These are phyloP conservation scores for Globodera rostochiensis DNA, from an alignment of 1,140 invertebrate genomes.

Conservation along the genomic window DNA sequence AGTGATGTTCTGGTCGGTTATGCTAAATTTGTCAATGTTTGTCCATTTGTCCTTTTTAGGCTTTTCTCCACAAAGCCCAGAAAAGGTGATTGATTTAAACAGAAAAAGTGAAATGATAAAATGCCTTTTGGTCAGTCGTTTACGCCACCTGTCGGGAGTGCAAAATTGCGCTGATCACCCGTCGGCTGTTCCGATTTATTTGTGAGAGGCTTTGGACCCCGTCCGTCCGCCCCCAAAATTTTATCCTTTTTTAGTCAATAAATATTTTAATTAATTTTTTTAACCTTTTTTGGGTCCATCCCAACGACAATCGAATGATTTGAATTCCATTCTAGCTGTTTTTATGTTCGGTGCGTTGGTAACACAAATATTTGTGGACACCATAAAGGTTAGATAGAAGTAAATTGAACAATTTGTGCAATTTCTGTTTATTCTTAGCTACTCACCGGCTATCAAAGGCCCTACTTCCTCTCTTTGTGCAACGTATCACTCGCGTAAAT, in stretches of 20 bases:
- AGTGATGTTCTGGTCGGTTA: conserved; percentile 59
- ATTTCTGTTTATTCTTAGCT: conserved; percentile 37
- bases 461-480: conserved; percentile 64
- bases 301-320: not conserved
- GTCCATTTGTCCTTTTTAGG: conserved; percentile 19
- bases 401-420: not conserved
- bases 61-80: conserved; percentile 64
- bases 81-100: conserved; percentile 38
- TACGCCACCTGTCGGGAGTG: conserved; percentile 62
- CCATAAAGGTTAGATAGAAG: conserved; percentile 43
- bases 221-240: too few species aligned
- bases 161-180: conserved; percentile 61
- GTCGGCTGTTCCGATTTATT: conserved; percentile 61
- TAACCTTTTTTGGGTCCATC: too few species aligned
- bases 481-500: conserved; percentile 61
- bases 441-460: conserved; percentile 63
- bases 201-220: conserved; percentile 41
- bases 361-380: conserved; percentile 65
- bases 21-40: not conserved
- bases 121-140: conserved; percentile 32
- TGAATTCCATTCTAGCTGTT: conserved; percentile 46
- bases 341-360: conserved; percentile 64
- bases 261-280: not conserved
- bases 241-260: not conserved
- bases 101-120: not conserved